Percentiles rank a stretch among this genome's conserved stretches.
Conservation (phyloP, 2,888 invertebrate genomes). For the Plagiodera versicolora region DNA sequence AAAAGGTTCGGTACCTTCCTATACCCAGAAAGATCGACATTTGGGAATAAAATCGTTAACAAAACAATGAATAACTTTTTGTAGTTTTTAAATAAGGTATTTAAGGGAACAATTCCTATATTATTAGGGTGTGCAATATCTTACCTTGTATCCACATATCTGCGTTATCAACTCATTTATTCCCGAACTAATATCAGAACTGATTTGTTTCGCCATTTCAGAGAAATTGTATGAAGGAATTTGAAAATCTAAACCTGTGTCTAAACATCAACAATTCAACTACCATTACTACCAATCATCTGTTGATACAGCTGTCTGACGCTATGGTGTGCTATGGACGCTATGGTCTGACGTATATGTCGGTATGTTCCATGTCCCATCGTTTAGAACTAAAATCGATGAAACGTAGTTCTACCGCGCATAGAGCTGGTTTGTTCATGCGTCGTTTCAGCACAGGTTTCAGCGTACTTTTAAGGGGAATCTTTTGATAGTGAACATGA, state of each 20-base stretch:
- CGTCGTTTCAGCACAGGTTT: background rate
- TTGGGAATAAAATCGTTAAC: too few relatives aligned
- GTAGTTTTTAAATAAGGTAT: too few relatives aligned
- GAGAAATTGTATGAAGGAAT: background rate
- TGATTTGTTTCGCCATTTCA: slow-evolving; percentile 38
- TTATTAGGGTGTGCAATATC: background rate
- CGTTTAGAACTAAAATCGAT: background rate
- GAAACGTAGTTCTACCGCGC: background rate
- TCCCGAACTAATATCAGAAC: slow-evolving; percentile 32
- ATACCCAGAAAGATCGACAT: too few relatives aligned
- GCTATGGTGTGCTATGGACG: too few relatives aligned
- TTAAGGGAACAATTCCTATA: too few relatives aligned
- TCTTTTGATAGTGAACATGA: too few relatives aligned
- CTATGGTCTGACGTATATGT: background rate
- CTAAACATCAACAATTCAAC: too few relatives aligned
- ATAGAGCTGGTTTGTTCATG: background rate
- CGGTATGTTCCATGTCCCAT: background rate
- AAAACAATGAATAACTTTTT: too few relatives aligned
- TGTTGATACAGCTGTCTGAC: too few relatives aligned
- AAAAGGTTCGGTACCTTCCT: slow-evolving; percentile 43
- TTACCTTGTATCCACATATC: slow-evolving; percentile 42
- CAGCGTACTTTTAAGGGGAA: too few relatives aligned
- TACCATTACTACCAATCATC: too few relatives aligned
- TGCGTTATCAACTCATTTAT: slow-evolving; percentile 39
- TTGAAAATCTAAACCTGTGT: too few relatives aligned